Evolutionary conservation across 2,888 invertebrate species (phyloP).

Genomic region (Panzeria rudis): DNA sequence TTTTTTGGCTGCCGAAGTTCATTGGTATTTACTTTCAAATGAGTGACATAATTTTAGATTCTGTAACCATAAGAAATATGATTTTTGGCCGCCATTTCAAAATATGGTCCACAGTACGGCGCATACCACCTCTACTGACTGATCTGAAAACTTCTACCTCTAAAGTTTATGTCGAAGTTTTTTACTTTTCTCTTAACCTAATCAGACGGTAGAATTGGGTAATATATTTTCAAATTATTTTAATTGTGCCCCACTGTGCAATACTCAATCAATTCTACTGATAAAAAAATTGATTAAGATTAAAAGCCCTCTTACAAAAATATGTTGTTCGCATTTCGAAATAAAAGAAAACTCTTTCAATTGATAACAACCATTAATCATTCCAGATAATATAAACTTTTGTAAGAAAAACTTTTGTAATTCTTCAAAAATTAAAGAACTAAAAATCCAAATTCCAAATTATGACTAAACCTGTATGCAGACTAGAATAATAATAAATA

Average conservation of each 20-base stretch:
- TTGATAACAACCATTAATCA: constrained; percentile 15
- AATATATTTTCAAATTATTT: background rate
- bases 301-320: background rate
- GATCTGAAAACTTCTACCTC: too few species aligned
- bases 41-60: too few species aligned
- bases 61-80: too few species aligned
- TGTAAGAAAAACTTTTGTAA: constrained; percentile 35
- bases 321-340: background rate
- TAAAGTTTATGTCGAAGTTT: too few species aligned
- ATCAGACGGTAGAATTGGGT: too few species aligned
- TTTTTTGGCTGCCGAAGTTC: too few species aligned
- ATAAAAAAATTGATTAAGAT: background rate
- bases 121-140: too few species aligned
- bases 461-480: constrained; percentile 31
- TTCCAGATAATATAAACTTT: background rate
- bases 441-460: constrained; percentile 14
- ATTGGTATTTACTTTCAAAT: too few species aligned
- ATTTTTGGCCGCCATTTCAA: too few species aligned
- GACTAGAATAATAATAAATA: background rate
- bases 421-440: background rate
- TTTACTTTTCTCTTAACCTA: too few species aligned
- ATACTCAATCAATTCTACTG: background rate
- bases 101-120: too few species aligned
- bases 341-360: background rate
- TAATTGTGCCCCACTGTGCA: background rate